Evolutionary conservation across 1,140 invertebrate genomes (phyloP).

Genomic region (Metopolophium dirhodum): DNA sequence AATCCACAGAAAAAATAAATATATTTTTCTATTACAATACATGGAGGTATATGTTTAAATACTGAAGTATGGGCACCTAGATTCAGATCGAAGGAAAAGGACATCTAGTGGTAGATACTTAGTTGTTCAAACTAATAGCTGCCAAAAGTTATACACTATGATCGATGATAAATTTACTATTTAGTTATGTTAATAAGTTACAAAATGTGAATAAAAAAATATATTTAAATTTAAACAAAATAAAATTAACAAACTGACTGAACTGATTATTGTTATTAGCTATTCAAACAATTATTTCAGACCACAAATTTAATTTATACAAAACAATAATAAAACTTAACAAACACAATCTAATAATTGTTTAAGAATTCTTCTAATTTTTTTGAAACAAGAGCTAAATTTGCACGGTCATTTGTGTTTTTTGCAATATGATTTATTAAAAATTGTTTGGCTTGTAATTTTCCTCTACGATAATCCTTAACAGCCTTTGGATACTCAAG

Average conservation of each 20-base stretch:
- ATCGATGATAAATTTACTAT: neutral
- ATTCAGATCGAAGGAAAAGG: neutral
- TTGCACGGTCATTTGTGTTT: slow-evolving; percentile 69
- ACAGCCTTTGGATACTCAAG: slow-evolving; percentile 74
- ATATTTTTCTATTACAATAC: neutral
- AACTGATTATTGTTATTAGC: neutral
- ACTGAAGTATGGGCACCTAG: neutral
- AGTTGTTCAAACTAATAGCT: too few species aligned
- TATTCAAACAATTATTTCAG: neutral
- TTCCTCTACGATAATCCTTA: slow-evolving; percentile 72
- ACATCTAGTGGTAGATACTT: neutral
- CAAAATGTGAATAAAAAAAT: neutral
- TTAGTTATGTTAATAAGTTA: neutral
- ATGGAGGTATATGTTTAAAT: neutral
- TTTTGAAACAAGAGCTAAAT: slow-evolving; percentile 70
- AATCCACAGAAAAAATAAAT: too few species aligned
- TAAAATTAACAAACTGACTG: neutral
- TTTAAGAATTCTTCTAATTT: slow-evolving; percentile 70
- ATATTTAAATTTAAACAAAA: neutral
- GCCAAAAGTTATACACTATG: too few species aligned
- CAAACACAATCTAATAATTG: slow-evolving; percentile 61
- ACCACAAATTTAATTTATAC: neutral
- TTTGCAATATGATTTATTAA: slow-evolving; percentile 70
- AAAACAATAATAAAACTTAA: slow-evolving; percentile 20
- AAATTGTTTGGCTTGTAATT: slow-evolving; percentile 71